phyloP scores from a whole-genome alignment of 2,113 vertebrate species.

The Lanius ludovicianus region DNA sequence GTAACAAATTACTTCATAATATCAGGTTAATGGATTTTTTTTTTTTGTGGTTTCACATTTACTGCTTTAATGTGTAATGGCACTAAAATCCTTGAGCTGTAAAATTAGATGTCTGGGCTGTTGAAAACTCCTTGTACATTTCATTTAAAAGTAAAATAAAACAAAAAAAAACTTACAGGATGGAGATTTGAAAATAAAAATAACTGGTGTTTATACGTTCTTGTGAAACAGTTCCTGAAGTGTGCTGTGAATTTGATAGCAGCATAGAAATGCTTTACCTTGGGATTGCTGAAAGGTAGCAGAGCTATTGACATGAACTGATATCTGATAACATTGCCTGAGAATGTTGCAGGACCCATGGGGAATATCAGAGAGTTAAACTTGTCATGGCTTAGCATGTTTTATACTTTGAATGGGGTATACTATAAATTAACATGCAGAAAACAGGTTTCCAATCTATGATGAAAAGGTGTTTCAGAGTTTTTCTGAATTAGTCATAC shows the following conservation, averaged over 20 bases:
- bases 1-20: background rate
- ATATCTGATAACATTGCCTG: background rate
- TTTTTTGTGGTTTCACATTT: background rate
- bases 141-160: constrained; percentile 5
- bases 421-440: background rate
- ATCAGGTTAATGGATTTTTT: background rate
- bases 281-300: background rate
- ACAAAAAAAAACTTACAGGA: background rate
- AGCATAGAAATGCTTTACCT: background rate
- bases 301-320: background rate
- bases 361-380: background rate
- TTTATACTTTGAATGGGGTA: background rate
- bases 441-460: background rate
- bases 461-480: background rate
- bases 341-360: background rate
- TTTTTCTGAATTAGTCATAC: background rate
- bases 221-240: background rate
- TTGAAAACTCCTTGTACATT: background rate
- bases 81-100: constrained; percentile 35
- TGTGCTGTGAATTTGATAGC: background rate
- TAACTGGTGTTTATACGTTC: background rate
- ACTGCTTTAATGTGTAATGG: background rate
- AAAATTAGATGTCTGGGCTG: constrained; percentile 21
- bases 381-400: background rate
- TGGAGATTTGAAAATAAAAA: background rate